Base-by-base conservation (phyloP, 1,140 invertebrate species). In the Neelides sp. region DNA sequence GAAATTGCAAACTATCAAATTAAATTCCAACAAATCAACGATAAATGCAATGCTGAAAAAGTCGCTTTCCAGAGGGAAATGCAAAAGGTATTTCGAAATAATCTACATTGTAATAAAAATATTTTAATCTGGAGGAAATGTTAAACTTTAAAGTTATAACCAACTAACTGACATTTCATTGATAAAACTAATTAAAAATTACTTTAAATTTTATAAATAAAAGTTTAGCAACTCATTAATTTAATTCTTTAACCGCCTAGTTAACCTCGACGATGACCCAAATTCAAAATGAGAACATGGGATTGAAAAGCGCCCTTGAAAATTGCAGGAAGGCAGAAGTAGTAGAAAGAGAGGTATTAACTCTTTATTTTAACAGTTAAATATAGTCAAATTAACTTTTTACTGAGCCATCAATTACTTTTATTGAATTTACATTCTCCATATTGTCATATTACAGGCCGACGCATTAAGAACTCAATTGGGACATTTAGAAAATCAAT, bases 401-500 rank as follows among this genome's bases (percentile, higher is more conserved):
- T n/a, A n/a, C n/a, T n/a, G n/a, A n/a, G n/a, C n/a, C n/a, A n/a
- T n/a, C n/a, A n/a, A n/a, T n/a, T n/a, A n/a, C n/a, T n/a, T n/a
- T n/a, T n/a, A 39, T 15, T 42, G 4, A 8, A 42, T n/a, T 4
- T 4, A 43, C 12, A 8, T 5, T 24, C n/a, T 20, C 22, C 26
- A 19, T 12, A n/a, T 26, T 2, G 13, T 15, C 24, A 26, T 3
- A 28, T 0, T 19, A 32, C 4, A 26, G 37, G 47, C 54, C 3
- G 54, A 57, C 19, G 54, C 54, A 13, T 36, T 57, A 17, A 24
- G 54, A 12, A 57, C 54, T 5, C 54, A 54, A 23, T 54, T 48
- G 27, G 54, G 50, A 24, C 51, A 55, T 40, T 28, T 56, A 17
- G 58, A 56, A 43, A 54, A 55, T 22, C 58, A 59, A 30, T 35